Evolutionary conservation across 2,113 vertebrate genomes (phyloP).

Genomic region (Chamaea fasciata): DNA sequence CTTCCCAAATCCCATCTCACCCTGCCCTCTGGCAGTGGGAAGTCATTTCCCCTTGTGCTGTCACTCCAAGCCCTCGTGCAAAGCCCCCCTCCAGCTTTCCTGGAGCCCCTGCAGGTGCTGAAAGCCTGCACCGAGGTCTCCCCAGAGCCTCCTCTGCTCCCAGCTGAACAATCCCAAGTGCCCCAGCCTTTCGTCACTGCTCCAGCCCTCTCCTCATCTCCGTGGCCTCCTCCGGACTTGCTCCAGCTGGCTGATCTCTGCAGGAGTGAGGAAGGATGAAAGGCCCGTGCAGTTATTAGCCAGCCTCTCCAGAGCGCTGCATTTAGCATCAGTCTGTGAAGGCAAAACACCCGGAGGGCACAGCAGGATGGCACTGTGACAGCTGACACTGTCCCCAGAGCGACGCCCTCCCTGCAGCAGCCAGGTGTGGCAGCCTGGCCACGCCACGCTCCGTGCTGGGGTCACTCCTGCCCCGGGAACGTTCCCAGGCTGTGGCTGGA

Average conservation of each 20-base stretch:
- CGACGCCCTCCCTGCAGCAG: not conserved
- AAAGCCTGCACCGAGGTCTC: not conserved
- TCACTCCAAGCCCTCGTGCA: not conserved
- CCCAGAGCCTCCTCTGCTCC: not conserved
- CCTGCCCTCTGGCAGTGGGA: not conserved
- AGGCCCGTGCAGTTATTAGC: not conserved
- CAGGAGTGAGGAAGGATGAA: not conserved
- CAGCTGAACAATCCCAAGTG: not conserved
- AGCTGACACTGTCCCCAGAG: not conserved
- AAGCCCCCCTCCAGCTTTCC: not conserved
- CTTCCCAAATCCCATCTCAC: too few relatives aligned
- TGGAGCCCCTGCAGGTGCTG: not conserved
- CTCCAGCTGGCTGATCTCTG: not conserved
- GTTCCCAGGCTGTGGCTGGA: not conserved
- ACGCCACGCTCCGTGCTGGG: fast-evolving
- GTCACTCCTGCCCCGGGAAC: not conserved
- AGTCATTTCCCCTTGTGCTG: not conserved
- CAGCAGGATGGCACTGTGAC: not conserved
- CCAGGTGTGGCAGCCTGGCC: not conserved
- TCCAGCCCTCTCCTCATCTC: not conserved
- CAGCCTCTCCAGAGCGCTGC: not conserved
- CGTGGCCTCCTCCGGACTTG: not conserved
- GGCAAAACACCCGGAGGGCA: not conserved
- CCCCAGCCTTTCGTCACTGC: not conserved
- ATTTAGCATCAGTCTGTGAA: not conserved